These are phyloP conservation scores for Capreolus pygargus DNA, from an alignment of 2,113 vertebrate species.

Conservation along the genomic window DNA sequence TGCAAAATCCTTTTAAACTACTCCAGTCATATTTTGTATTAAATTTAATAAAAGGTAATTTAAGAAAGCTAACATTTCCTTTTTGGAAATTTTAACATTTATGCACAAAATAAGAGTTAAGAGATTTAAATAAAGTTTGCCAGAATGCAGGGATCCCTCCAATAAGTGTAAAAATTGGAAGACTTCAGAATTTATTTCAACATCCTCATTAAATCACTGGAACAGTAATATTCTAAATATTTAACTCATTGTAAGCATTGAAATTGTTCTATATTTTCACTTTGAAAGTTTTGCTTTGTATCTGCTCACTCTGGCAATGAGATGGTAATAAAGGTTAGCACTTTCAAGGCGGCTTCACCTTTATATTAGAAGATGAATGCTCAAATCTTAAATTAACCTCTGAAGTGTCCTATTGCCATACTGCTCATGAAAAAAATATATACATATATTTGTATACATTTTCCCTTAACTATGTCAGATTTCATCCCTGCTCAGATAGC, in stretches of 20 bases:
- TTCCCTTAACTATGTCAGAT: constrained; percentile 53
- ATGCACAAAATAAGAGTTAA: constrained; percentile 67
- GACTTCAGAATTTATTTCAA: constrained; percentile 83
- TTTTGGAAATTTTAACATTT: constrained; percentile 75
- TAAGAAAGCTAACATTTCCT: constrained; percentile 65
- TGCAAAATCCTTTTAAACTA: constrained; percentile 69
- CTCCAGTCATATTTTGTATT: constrained; percentile 57
- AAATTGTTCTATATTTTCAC: constrained; percentile 14
- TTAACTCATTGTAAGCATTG: constrained; percentile 64
- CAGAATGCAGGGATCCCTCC: constrained; percentile 72
- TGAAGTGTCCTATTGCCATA: constrained; percentile 73
- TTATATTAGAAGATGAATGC: constrained; percentile 63
- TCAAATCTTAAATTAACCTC: constrained; percentile 75
- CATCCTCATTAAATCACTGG: constrained; percentile 72
- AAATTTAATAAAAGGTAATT: constrained; percentile 67
- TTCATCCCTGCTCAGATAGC: constrained; percentile 65
- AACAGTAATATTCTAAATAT: constrained; percentile 74
- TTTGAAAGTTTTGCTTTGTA: constrained; percentile 45
- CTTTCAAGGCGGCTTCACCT: constrained; percentile 74
- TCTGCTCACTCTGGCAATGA: constrained; percentile 75
- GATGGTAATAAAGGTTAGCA: constrained; percentile 64
- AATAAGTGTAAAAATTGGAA: constrained; percentile 82
- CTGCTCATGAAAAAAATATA: constrained; percentile 55
- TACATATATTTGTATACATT: not conserved
- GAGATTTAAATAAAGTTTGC: constrained; percentile 58